These are phyloP conservation scores for Hipparchia sbordonii DNA, from an alignment of 2,888 invertebrate genomes.

Conservation along the genomic window DNA sequence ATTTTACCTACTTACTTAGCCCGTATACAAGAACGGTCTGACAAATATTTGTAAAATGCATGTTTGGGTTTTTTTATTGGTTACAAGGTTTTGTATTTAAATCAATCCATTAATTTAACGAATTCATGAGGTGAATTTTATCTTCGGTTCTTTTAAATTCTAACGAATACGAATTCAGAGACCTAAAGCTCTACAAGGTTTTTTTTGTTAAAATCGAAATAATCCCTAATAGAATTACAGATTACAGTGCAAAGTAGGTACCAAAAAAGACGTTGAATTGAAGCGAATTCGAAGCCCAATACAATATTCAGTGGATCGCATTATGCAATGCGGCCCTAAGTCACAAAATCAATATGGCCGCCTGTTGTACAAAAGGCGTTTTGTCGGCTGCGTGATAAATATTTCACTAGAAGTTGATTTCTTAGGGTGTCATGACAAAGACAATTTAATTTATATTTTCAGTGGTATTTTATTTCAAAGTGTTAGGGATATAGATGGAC, in stretches of 20 bases:
- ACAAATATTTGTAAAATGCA: too few species aligned
- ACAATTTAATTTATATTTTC: slow-evolving; percentile 22
- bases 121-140: background rate
- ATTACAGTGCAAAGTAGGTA: slow-evolving; percentile 20
- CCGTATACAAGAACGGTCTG: too few species aligned
- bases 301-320: slow-evolving; percentile 72
- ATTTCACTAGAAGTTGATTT: slow-evolving; percentile 58
- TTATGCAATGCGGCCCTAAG: slow-evolving; percentile 71
- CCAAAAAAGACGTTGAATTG: slow-evolving; percentile 37
- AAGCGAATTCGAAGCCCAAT: slow-evolving; percentile 49
- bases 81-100: too few species aligned
- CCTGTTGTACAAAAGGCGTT: slow-evolving; percentile 66
- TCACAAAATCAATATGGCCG: slow-evolving; percentile 75
- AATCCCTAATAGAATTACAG: slow-evolving; percentile 25
- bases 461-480: background rate
- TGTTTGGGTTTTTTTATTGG: too few species aligned
- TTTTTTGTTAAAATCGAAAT: background rate
- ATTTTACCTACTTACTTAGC: too few species aligned
- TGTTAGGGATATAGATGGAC: too few species aligned
- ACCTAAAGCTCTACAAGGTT: too few species aligned
- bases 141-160: too few species aligned
- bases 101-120: too few species aligned
- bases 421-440: slow-evolving; percentile 25
- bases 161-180: too few species aligned
- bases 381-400: slow-evolving; percentile 69